A percentile compares a stretch with the other conserved stretches of the same genome.
These are phyloP conservation scores for Nephrotoma flavescens DNA, from an alignment of 2,888 invertebrate species.

Conservation along the genomic window DNA sequence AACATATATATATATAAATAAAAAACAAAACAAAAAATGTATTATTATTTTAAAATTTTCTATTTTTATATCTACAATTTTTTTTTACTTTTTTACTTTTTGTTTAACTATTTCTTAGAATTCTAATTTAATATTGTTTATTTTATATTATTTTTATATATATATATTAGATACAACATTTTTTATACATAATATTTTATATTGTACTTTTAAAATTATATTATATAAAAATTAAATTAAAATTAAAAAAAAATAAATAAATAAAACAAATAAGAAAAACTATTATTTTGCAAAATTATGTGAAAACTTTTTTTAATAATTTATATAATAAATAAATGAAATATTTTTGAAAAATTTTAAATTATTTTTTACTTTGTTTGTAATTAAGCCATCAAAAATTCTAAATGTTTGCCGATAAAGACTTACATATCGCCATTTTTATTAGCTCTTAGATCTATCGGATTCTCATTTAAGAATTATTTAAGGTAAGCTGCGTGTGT, in stretches of 20 bases:
- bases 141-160: background rate
- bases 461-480: too few species aligned
- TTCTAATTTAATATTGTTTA: background rate
- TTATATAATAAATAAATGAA: background rate
- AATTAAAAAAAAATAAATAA: background rate
- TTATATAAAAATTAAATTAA: background rate
- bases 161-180: background rate
- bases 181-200: background rate
- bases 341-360: background rate
- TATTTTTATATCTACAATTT: background rate
- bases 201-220: background rate
- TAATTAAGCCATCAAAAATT: too few species aligned
- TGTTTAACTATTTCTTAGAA: background rate
- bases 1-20: background rate
- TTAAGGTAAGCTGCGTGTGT: too few species aligned
- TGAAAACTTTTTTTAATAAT: background rate
- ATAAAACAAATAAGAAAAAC: background rate
- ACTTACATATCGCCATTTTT: too few species aligned
- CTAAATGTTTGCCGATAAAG: too few species aligned
- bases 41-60: background rate
- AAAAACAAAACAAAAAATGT: background rate
- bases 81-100: background rate
- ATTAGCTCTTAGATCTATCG: too few species aligned
- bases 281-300: background rate
- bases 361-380: background rate